Conservation (phyloP, 2,888 invertebrate species). For the Rosalia funebris region DNA sequence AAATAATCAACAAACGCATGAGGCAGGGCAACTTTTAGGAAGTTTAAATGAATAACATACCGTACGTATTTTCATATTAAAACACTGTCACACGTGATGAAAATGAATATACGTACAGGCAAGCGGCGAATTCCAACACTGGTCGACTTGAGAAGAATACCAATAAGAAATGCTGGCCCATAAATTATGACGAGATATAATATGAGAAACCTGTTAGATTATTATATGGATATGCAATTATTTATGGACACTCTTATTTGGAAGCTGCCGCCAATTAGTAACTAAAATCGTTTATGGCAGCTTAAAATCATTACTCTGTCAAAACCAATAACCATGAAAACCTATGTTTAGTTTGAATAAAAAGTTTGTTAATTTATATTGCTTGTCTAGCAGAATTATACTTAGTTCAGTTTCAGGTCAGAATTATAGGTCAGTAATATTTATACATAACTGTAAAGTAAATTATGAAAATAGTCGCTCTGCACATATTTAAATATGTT, state of each 20-base stretch:
- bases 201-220: slow-evolving; percentile 39
- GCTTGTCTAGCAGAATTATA: not conserved
- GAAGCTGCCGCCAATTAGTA: slow-evolving; percentile 44
- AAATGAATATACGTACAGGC: slow-evolving; percentile 2
- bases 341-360: slow-evolving; percentile 1
- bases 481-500: no score
- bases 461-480: no score
- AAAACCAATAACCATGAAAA: slow-evolving; percentile 39
- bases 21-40: not conserved
- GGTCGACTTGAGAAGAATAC: slow-evolving; percentile 14
- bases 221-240: slow-evolving; percentile 48
- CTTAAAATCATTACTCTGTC: slow-evolving; percentile 36
- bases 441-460: no score
- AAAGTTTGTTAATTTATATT: not conserved
- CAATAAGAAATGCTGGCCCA: slow-evolving; percentile 20
- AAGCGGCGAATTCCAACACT: slow-evolving; percentile 9
- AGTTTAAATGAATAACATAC: not conserved
- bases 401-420: not conserved
- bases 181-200: slow-evolving; percentile 12
- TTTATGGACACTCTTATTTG: slow-evolving; percentile 40
- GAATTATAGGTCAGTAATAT: not conserved
- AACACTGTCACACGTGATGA: not conserved
- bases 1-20: no score
- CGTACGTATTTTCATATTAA: not conserved
- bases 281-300: slow-evolving; percentile 31